These are phyloP conservation scores for Eilema caniola DNA, from an alignment of 2,888 invertebrate genomes.

Conservation along the genomic window DNA sequence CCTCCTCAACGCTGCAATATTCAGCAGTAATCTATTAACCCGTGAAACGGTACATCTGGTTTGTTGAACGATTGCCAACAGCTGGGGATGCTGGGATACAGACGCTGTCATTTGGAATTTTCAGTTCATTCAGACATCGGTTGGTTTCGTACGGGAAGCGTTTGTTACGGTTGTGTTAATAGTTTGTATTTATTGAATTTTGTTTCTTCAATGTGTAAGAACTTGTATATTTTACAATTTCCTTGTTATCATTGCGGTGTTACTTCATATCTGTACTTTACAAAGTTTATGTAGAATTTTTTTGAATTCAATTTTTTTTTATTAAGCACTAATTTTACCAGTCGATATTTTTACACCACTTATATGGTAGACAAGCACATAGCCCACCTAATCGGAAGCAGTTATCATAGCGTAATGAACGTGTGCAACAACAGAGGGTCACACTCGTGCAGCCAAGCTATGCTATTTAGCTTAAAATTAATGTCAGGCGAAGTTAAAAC, in stretches of 20 bases:
- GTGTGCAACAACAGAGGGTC: no score
- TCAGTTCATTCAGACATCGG: slow-evolving; percentile 59
- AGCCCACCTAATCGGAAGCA: no score
- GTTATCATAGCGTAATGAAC: no score
- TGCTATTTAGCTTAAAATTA: no score
- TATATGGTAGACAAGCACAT: no score
- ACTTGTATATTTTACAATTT: neutral
- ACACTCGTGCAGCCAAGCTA: no score
- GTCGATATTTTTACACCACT: no score
- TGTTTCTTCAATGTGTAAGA: neutral
- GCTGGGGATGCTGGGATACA: slow-evolving; percentile 63
- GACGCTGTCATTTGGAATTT: slow-evolving; percentile 57
- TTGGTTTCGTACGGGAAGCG: slow-evolving; percentile 23
- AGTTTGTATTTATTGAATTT: neutral
- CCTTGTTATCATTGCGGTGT: neutral
- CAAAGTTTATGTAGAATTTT: no score
- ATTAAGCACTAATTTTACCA: no score
- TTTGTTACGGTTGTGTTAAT: neutral
- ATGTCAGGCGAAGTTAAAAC: neutral
- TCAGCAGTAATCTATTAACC: slow-evolving; percentile 27
- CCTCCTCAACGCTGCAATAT: slow-evolving; percentile 13
- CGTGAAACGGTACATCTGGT: slow-evolving; percentile 43
- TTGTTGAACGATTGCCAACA: slow-evolving; percentile 76
- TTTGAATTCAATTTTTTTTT: no score
- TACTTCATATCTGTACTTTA: no score